Evolutionary conservation across 2,888 invertebrate species (phyloP).

Genomic region (Branchipolynoe longqiensis): DNA sequence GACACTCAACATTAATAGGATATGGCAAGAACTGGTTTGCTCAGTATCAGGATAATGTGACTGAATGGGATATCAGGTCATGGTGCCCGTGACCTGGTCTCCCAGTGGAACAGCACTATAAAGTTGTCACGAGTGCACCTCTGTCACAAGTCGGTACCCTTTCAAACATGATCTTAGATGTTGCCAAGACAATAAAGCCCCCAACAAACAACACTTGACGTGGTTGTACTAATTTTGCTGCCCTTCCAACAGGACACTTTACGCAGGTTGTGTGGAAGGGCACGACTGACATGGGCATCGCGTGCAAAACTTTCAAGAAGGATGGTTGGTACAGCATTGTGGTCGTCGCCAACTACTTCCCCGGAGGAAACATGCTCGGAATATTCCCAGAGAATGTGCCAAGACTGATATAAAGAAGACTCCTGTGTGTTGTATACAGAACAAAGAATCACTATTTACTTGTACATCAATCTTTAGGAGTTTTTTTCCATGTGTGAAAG

Average conservation of each 20-base stretch:
- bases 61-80: too few species aligned
- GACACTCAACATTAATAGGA: too few species aligned
- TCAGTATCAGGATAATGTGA: too few species aligned
- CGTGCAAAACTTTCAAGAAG: conserved; percentile 15
- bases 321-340: conserved; percentile 17
- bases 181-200: neutral
- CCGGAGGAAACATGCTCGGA: conserved; percentile 21
- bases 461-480: too few species aligned
- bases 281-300: conserved; percentile 3
- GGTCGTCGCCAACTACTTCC: conserved; percentile 23
- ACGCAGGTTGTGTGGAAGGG: conserved; percentile 50
- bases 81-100: too few species aligned
- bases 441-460: too few species aligned
- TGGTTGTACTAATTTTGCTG: neutral
- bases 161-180: neutral
- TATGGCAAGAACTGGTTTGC: too few species aligned
- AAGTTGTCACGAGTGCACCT: neutral
- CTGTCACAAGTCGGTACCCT: neutral
- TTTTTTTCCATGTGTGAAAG: too few species aligned
- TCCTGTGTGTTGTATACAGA: too few species aligned
- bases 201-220: neutral
- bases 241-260: conserved; percentile 46
- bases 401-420: neutral
- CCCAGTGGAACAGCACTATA: too few species aligned
- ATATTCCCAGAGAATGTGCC: conserved; percentile 6